These are phyloP conservation scores for Tichodroma muraria DNA, from an alignment of 2,113 vertebrate genomes.

Conservation along the genomic window DNA sequence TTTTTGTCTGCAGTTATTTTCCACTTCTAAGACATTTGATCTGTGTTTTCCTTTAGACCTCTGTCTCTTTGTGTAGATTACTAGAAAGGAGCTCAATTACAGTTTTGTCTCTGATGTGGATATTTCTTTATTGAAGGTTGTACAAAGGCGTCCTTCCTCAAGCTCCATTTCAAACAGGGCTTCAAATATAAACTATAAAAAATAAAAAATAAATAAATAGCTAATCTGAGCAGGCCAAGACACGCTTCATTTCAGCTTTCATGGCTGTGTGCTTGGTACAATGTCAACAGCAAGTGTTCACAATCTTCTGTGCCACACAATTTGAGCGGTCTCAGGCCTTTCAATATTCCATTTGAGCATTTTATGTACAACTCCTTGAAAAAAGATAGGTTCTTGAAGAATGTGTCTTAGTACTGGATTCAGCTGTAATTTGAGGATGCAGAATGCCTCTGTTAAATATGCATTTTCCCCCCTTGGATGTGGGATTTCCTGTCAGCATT, in stretches of 20 bases:
- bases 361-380: background rate
- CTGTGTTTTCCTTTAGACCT: conserved; percentile 14
- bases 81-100: conserved; percentile 22
- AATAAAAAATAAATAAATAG: background rate
- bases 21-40: conserved; percentile 31
- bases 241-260: background rate
- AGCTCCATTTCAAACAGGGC: background rate
- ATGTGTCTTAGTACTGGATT: background rate
- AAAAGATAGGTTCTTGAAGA: background rate
- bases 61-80: conserved; percentile 6
- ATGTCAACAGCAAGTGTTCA: background rate
- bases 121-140: conserved; percentile 22
- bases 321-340: background rate
- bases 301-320: background rate
- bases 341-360: background rate
- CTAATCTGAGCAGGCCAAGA: background rate
- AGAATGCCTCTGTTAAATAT: background rate
- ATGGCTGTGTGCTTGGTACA: background rate
- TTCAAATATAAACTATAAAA: background rate
- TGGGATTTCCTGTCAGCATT: background rate
- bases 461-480: background rate
- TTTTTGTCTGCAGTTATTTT: conserved; percentile 13
- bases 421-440: background rate
- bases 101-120: conserved; percentile 35
- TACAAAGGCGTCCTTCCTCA: conserved; percentile 1